These are phyloP conservation scores for Thaleichthys pacificus DNA, from an alignment of 2,797 vertebrate genomes.

Conservation along the genomic window DNA sequence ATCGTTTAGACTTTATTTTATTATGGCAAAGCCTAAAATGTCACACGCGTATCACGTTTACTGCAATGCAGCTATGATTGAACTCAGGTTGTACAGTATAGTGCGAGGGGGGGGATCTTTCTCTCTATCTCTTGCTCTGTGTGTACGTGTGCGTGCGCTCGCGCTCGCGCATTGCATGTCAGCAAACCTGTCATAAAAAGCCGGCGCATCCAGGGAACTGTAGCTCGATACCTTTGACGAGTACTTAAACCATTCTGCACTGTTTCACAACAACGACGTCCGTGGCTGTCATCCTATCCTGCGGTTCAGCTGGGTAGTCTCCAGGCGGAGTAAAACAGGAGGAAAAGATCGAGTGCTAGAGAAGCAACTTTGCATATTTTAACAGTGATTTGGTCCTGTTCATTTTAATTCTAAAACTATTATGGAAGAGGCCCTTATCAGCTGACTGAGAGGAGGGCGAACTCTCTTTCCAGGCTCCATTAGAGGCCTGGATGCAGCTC, in stretches of 20 bases:
- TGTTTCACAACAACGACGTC: slow-evolving; percentile 41
- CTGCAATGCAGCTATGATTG: slow-evolving; percentile 73
- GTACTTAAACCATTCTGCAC: slow-evolving; percentile 24
- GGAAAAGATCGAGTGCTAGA: slow-evolving; percentile 30
- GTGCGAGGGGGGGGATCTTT: neutral
- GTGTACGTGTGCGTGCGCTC: neutral
- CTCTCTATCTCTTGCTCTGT: slow-evolving; percentile 41
- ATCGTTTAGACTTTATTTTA: no score
- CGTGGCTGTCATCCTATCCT: slow-evolving; percentile 14
- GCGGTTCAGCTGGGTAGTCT: slow-evolving; percentile 23
- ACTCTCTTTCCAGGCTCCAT: slow-evolving; percentile 34
- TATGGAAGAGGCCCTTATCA: no score
- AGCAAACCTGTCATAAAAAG: slow-evolving; percentile 63
- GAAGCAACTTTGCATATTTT: slow-evolving; percentile 31
- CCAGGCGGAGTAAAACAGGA: slow-evolving; percentile 26
- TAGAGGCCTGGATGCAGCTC: slow-evolving; percentile 34
- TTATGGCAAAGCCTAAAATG: neutral
- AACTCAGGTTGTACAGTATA: slow-evolving; percentile 56
- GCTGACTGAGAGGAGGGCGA: slow-evolving; percentile 27
- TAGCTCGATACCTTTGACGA: slow-evolving; percentile 41
- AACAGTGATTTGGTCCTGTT: slow-evolving; percentile 27
- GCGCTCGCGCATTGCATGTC: slow-evolving; percentile 56
- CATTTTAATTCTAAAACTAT: slow-evolving; percentile 32
- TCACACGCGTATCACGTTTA: slow-evolving; percentile 23
- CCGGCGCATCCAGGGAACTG: slow-evolving; percentile 45